phyloP scores from a whole-genome alignment of 2,888 invertebrate genomes.

The Sesamia inferens region DNA sequence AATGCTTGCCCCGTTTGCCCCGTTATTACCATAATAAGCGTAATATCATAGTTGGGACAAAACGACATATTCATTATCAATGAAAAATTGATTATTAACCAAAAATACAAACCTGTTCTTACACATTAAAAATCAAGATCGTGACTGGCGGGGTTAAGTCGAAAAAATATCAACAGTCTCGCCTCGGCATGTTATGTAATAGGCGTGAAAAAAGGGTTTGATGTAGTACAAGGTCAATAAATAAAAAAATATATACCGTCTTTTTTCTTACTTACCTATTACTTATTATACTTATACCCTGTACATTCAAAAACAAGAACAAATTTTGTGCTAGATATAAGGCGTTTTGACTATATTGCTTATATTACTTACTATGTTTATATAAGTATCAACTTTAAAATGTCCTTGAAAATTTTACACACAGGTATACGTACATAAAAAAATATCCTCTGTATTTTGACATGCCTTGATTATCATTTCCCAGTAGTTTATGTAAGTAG shows the following conservation, averaged over 20 bases:
- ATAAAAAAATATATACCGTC: too few species aligned
- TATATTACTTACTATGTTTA: slow-evolving; percentile 14
- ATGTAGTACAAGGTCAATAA: not conserved
- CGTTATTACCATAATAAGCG: not conserved
- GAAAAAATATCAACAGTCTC: slow-evolving; percentile 35
- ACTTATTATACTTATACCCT: too few species aligned
- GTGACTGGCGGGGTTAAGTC: slow-evolving; percentile 19
- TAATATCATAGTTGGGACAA: not conserved
- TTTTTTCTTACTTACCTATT: too few species aligned
- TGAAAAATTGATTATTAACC: not conserved
- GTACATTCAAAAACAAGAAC: not conserved
- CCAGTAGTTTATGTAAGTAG: not conserved
- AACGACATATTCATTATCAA: not conserved
- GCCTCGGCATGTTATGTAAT: slow-evolving; percentile 48
- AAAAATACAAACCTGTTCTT: slow-evolving; percentile 9
- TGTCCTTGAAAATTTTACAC: not conserved
- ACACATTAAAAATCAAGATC: slow-evolving; percentile 25
- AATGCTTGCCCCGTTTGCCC: not conserved
- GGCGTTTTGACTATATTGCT: slow-evolving; percentile 16
- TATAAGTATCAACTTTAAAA: not conserved
- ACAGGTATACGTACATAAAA: not conserved
- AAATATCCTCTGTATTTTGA: not conserved
- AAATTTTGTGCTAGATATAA: slow-evolving; percentile 42
- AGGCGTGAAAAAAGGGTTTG: slow-evolving; percentile 30
- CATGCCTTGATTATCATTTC: not conserved